Evolutionary conservation across 2,888 invertebrate species (phyloP).

Genomic region (Anorthoa munda): DNA sequence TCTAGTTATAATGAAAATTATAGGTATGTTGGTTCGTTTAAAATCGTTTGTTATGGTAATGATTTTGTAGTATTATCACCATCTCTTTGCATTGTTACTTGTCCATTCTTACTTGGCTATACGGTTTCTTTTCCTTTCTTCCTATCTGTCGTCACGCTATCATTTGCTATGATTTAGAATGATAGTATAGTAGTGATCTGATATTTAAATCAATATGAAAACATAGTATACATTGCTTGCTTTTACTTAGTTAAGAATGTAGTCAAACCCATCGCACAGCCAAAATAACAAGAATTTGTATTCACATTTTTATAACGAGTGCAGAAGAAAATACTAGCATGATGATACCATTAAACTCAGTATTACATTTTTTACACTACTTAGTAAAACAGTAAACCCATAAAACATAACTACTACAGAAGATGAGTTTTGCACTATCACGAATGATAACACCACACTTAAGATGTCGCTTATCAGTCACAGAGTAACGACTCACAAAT

Average conservation of each 20-base stretch:
- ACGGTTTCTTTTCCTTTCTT: not conserved
- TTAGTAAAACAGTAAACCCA: conserved; percentile 7
- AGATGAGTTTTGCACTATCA: conserved; percentile 65
- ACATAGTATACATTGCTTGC: too few relatives aligned
- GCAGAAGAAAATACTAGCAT: too few relatives aligned
- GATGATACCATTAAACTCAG: not conserved
- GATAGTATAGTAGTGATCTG: too few relatives aligned
- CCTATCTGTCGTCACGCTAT: not conserved
- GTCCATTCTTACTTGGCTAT: not conserved
- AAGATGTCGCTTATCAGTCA: conserved; percentile 83
- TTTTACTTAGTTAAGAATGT: too few relatives aligned
- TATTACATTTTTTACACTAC: not conserved
- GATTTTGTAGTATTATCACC: too few relatives aligned
- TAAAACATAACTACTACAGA: conserved; percentile 25
- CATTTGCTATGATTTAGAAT: not conserved
- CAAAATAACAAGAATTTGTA: too few relatives aligned
- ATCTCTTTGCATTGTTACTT: not conserved
- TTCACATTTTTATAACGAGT: too few relatives aligned
- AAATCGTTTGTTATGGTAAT: too few relatives aligned
- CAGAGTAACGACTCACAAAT: conserved; percentile 65
- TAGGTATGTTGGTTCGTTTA: not conserved
- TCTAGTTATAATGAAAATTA: not conserved
- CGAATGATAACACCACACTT: conserved; percentile 77
- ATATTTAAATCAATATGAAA: too few relatives aligned
- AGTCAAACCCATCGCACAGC: too few relatives aligned